Evolutionary conservation across 2,113 vertebrate genomes (phyloP).

Genomic region (Tauraco erythrolophus): DNA sequence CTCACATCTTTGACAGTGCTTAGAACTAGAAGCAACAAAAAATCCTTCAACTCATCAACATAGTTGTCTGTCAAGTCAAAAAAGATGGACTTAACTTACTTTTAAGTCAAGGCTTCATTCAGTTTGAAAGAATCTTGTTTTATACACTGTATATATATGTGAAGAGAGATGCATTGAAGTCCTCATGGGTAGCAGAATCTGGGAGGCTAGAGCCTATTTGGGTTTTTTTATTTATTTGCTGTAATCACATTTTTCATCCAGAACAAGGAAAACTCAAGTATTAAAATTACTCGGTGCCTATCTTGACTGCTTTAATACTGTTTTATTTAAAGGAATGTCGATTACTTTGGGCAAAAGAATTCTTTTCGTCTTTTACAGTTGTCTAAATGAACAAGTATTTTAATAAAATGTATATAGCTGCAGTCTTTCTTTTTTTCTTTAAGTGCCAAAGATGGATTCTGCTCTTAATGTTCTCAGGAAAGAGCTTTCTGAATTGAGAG

Average conservation of each 20-base stretch:
- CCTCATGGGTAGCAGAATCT: not conserved
- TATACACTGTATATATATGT: too few relatives aligned
- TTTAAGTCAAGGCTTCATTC: not conserved
- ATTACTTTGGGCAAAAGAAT: not conserved
- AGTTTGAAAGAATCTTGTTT: not conserved
- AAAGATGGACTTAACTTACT: not conserved
- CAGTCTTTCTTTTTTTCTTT: not conserved
- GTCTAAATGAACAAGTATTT: not conserved
- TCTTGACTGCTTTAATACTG: not conserved
- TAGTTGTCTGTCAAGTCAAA: not conserved
- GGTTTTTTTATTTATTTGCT: not conserved
- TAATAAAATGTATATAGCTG: not conserved
- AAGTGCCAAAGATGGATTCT: not conserved
- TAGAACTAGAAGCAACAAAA: not conserved
- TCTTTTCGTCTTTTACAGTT: not conserved
- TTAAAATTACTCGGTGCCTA: not conserved
- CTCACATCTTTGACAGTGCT: not conserved
- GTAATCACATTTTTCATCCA: not conserved
- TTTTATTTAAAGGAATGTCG: not conserved
- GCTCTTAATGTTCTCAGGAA: not conserved
- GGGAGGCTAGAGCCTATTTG: not conserved
- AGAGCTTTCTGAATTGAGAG: not conserved
- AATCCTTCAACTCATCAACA: not conserved
- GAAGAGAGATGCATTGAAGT: not conserved
- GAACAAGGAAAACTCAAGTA: not conserved